A percentile compares a stretch with the other conserved stretches of the same genome.
phyloP scores from a whole-genome alignment of 2,888 invertebrate genomes.

The Cybosia mesomella region DNA sequence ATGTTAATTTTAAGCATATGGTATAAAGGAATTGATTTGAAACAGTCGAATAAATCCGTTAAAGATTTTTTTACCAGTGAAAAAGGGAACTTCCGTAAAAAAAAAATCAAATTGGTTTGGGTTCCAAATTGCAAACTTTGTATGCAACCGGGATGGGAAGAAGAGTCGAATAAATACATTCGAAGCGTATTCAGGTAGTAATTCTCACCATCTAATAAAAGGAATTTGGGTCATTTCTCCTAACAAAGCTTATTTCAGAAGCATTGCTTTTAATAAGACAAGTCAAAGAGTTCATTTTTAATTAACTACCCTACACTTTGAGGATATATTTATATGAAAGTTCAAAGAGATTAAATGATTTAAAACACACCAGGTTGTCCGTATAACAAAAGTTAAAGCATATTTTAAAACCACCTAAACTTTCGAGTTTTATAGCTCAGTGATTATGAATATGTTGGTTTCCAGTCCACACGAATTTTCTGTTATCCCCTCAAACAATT shows the following conservation, averaged over 20 bases:
- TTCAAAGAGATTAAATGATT: background rate
- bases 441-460: background rate
- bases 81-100: no score
- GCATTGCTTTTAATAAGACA: background rate
- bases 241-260: background rate
- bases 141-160: background rate
- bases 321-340: background rate
- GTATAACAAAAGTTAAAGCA: background rate
- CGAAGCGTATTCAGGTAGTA: background rate
- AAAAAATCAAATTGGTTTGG: no score
- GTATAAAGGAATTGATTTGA: no score
- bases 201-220: background rate
- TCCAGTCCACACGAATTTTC: constrained; percentile 7
- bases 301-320: background rate
- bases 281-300: background rate
- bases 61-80: no score
- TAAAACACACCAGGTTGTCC: background rate
- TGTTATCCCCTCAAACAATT: constrained; percentile 45
- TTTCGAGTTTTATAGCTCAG: background rate
- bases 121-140: background rate
- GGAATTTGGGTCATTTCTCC: background rate
- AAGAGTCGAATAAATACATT: no score
- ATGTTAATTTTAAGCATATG: no score
- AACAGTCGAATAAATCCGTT: no score
- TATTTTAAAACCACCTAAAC: background rate